Percentiles rank a stretch among this genome's conserved stretches.
Conservation (phyloP, 2,797 vertebrate genomes). For the Melanotaenia maccullochi region DNA sequence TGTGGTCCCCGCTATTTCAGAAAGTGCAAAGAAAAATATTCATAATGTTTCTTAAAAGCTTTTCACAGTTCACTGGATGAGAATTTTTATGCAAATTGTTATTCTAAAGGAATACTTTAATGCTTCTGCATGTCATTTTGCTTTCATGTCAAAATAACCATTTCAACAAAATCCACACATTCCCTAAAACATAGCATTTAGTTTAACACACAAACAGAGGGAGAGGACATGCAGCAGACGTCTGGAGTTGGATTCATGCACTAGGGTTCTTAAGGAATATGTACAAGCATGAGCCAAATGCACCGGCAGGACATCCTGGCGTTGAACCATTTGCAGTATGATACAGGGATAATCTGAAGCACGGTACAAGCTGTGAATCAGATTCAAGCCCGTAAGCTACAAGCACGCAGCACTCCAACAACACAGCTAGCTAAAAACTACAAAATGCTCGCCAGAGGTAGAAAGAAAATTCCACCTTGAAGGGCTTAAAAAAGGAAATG, state of each 20-base stretch:
- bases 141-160: background rate
- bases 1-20: background rate
- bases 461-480: background rate
- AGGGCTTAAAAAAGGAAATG: background rate
- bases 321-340: conserved; percentile 18
- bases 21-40: background rate
- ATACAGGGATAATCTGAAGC: conserved; percentile 22
- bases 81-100: background rate
- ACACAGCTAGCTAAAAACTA: background rate
- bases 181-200: background rate
- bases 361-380: conserved; percentile 22
- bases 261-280: conserved; percentile 6
- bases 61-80: background rate
- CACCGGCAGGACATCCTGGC: conserved; percentile 16
- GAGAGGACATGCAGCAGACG: conserved; percentile 8
- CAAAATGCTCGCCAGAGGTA: background rate
- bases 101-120: background rate
- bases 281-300: conserved; percentile 15
- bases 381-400: conserved; percentile 26
- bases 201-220: background rate
- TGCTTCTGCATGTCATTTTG: background rate
- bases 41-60: conserved; percentile 3
- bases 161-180: background rate
- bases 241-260: conserved; percentile 26
- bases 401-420: background rate